Evolutionary conservation across 2,113 vertebrate genomes (phyloP).

Genomic region (Passer montanus): DNA sequence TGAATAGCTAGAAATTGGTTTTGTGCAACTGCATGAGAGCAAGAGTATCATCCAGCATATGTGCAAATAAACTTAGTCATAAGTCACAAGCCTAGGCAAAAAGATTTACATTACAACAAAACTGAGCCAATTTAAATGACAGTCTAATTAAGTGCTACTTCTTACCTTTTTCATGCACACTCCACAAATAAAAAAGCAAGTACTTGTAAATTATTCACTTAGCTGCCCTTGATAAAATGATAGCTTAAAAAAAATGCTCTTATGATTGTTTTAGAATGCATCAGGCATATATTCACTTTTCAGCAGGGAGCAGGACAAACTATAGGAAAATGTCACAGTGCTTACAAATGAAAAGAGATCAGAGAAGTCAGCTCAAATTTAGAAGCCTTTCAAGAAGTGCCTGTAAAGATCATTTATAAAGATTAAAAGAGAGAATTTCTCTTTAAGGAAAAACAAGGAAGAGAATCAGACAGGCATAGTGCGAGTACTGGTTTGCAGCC

Average conservation of each 20-base stretch:
- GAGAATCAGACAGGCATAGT: not conserved
- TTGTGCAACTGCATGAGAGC: not conserved
- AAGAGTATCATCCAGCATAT: not conserved
- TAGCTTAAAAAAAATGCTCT: not conserved
- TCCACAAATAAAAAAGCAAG: not conserved
- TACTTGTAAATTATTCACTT: conserved; percentile 40
- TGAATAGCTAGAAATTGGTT: not conserved
- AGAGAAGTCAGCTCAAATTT: conserved; percentile 30
- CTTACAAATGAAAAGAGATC: conserved; percentile 28
- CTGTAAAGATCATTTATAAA: conserved; percentile 32
- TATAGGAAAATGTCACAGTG: conserved; percentile 3
- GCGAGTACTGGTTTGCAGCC: not conserved
- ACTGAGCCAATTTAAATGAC: not conserved
- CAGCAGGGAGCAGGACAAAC: conserved; percentile 22
- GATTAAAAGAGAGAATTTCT: conserved; percentile 35
- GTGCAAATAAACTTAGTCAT: not conserved
- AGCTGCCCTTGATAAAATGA: not conserved
- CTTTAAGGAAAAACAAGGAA: not conserved
- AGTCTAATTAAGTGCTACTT: not conserved
- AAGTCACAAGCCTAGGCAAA: not conserved
- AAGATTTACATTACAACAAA: not conserved
- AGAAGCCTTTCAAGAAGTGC: not conserved
- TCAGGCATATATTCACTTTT: not conserved
- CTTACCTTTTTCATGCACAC: not conserved
- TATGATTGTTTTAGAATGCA: not conserved